Evolutionary conservation across 2,888 invertebrate genomes (phyloP).

Genomic region (Masnerella sp.): DNA sequence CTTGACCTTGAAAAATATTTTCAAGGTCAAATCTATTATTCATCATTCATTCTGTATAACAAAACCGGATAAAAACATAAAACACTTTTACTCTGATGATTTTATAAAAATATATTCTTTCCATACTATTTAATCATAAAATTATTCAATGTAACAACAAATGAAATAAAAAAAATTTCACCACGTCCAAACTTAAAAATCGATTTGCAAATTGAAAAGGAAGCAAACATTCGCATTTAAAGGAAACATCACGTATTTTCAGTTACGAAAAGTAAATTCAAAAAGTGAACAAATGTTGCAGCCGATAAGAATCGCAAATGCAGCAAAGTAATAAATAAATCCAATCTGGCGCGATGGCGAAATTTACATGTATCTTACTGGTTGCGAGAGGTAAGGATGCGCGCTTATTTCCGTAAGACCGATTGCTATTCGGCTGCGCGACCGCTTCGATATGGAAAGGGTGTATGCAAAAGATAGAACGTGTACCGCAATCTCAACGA

Average conservation of each 20-base stretch:
- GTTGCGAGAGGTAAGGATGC: slow-evolving; percentile 39
- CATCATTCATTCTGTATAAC: too few relatives aligned
- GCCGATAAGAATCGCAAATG: slow-evolving; percentile 9
- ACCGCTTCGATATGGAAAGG: slow-evolving; percentile 27
- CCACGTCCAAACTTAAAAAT: too few relatives aligned
- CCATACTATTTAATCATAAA: too few relatives aligned
- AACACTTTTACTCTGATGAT: too few relatives aligned
- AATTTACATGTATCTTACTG: slow-evolving; percentile 47
- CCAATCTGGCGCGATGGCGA: slow-evolving; percentile 27
- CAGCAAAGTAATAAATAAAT: slow-evolving; percentile 36
- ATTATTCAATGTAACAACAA: too few relatives aligned
- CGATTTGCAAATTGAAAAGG: too few relatives aligned
- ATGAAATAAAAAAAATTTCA: too few relatives aligned
- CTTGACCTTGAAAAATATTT: too few relatives aligned
- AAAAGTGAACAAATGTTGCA: slow-evolving; percentile 8
- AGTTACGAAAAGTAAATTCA: slow-evolving; percentile 4
- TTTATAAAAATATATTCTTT: too few relatives aligned
- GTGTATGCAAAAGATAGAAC: slow-evolving; percentile 68
- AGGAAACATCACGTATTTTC: not conserved
- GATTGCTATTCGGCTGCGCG: slow-evolving; percentile 47
- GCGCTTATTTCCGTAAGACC: slow-evolving; percentile 57
- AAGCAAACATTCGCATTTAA: too few relatives aligned
- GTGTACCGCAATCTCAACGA: slow-evolving; percentile 68
- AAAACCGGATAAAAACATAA: too few relatives aligned
- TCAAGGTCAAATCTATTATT: too few relatives aligned